Percentiles rank a stretch among this genome's conserved stretches.
Evolutionary conservation across 2,888 invertebrate species (phyloP).

Genomic region (Eledona agricola): DNA sequence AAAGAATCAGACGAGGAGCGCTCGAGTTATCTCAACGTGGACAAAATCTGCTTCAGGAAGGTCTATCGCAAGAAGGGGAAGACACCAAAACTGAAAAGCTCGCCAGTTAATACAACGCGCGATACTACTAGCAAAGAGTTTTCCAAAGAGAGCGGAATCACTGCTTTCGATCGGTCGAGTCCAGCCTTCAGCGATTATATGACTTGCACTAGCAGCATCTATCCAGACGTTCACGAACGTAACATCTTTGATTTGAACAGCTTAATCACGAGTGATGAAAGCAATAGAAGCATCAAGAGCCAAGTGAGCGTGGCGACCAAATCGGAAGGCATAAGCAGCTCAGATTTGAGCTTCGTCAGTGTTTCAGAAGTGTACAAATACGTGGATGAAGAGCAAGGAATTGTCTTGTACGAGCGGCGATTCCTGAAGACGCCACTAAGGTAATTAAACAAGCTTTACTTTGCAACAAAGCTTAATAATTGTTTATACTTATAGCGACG

Average conservation of each 20-base stretch:
- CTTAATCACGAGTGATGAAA: constrained; percentile 24
- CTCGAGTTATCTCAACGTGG: constrained; percentile 17
- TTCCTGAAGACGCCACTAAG: constrained; percentile 66
- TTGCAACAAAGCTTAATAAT: too few species aligned
- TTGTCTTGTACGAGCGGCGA: constrained; percentile 75
- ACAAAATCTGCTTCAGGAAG: constrained; percentile 49
- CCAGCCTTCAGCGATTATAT: constrained; percentile 54
- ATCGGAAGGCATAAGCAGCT: constrained; percentile 37
- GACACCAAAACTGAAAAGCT: constrained; percentile 12
- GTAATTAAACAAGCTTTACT: constrained; percentile 58
- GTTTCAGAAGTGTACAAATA: constrained; percentile 80
- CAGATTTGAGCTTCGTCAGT: constrained; percentile 63
- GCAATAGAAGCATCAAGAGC: constrained; percentile 38
- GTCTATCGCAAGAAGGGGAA: constrained; percentile 46
- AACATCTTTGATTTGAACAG: constrained; percentile 49
- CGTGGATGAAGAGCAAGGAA: constrained; percentile 74
- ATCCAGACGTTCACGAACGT: constrained; percentile 47
- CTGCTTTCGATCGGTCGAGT: constrained; percentile 41
- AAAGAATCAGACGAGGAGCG: constrained; percentile 49
- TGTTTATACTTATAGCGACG: constrained; percentile 45
- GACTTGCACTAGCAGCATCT: constrained; percentile 50
- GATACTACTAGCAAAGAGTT: constrained; percentile 21
- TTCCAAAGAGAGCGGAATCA: constrained; percentile 57
- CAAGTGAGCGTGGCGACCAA: constrained; percentile 17
- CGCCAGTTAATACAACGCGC: constrained; percentile 4